Base-by-base conservation (phyloP, 1,140 invertebrate genomes). In the Fopius arisanus region DNA sequence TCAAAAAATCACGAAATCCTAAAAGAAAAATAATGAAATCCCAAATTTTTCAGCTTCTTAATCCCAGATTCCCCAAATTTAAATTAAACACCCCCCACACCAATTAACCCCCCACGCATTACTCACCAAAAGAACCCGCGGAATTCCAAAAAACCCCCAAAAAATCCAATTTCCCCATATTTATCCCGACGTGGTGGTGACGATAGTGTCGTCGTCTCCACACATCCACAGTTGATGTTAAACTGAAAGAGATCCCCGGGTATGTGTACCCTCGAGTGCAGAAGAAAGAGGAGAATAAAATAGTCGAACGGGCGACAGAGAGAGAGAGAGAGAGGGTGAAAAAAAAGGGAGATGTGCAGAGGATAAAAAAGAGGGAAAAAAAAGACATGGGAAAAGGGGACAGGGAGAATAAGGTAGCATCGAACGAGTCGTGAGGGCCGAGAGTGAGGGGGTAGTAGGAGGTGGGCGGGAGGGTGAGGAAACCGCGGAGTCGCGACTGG, bases 381-480 rank as follows among this genome's bases (percentile, higher is more conserved):
- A 62, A 37, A 43, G 67, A 43, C 67, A 37, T 33, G 67, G 40
- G 40, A 51, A 41, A 65, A 26, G 37, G 14, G 43, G 31, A 48
- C 31, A 31, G 19, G 19, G 19, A 54, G 23, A 31, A 70, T 70
- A 65, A 65, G 29, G 26, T 31, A 33, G 14, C 29, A 65, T 65
- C 54, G 28, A 19, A 33, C 29, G 28, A 65, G 26, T 33, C 12
- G n/a, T 29, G 29, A 62, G 14, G 54, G 28, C 21, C n/a, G 29
- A 62, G 14, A 23, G 28, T 7, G 23, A 12, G 26, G 23, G 65
- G 72, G 7, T 12, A 65, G 78, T 67, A 75, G 73, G 74, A 75
- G 77, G 59, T 48, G 65, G 14, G 40, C 66, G 69, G 40, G 69
- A 67, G 78, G 72, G 67, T 29, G 33, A 21, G 21, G 70, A 19